Evolutionary conservation across 1,140 invertebrate species (phyloP), one percentile per base, ranked within the genome.

Genomic region (Lepidurus packardi): DNA sequence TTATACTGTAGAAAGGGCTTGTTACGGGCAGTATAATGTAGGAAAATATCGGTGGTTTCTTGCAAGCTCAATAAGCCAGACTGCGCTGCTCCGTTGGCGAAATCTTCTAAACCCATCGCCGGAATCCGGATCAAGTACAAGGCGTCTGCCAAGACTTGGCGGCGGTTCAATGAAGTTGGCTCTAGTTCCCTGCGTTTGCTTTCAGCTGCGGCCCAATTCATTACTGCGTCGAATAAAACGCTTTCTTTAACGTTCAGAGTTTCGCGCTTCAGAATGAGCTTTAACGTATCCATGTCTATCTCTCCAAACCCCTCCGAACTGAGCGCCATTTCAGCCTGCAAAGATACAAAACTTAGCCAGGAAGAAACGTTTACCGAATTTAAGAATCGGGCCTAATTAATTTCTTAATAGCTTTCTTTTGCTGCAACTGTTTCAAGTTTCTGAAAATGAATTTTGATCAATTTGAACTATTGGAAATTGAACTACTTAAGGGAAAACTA

Each of bases 301-400:
- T 96, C 94, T 79, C 93, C 90, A 87, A 96, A 96, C 80, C 94
- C 94, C 83, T 96, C 94, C n/a, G 94, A 95, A 82, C 91, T 91
- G 80, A 96, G 88, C 76, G 94, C 94, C 91, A 96, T 93, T 88
- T 96, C 94, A 83, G 94, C 94, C 93, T 95, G 88, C 78, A 88
- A 73, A 45, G 16, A 77, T 13, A 13, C 2, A 75, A n/a, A n/a
- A 73, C 53, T 21, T 21, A 6, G 21, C 8, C 5, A 73, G 25
- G 5, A 73, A 1, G 25, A 25, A 25, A n/a, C n/a, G n/a, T n/a
- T n/a, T n/a, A n/a, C 25, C 25, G 25, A 2, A 34, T 34, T 34
- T 34, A 34, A 34, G 25, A 34, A 34, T 34, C 3, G 25, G 25
- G 25, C 25, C 25, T 34, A 34, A 34, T 34, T 34, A 34, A 2